A percentile compares a stretch with the other conserved stretches of the same genome.
Conservation (phyloP, 2,113 vertebrate genomes). For the Polypterus bichir region DNA sequence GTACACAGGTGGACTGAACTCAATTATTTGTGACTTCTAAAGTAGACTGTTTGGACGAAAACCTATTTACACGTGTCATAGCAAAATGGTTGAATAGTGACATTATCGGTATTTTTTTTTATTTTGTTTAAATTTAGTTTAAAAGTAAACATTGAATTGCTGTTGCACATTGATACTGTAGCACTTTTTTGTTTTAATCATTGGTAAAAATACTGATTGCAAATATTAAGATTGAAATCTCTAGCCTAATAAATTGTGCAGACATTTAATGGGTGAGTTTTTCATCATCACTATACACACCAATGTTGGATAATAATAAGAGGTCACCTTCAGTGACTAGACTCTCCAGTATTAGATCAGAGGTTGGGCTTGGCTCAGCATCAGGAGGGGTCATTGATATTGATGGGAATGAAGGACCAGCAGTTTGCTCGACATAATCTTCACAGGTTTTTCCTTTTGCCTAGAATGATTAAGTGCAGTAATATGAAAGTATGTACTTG, state of each 20-base stretch:
- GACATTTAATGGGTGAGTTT: not conserved
- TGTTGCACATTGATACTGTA: not conserved
- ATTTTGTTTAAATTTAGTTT: too few relatives aligned
- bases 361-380: slow-evolving; percentile 34
- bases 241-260: not conserved
- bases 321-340: slow-evolving; percentile 68
- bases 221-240: slow-evolving; percentile 5
- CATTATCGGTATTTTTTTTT: too few relatives aligned
- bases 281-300: too few relatives aligned
- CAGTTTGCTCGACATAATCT: slow-evolving; percentile 47
- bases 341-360: slow-evolving; percentile 35
- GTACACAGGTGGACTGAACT: too few relatives aligned
- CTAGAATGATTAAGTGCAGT: slow-evolving; percentile 22
- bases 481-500: not conserved
- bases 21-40: too few relatives aligned
- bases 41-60: too few relatives aligned
- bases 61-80: too few relatives aligned
- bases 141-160: not conserved
- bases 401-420: slow-evolving; percentile 36
- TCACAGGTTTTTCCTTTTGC: slow-evolving; percentile 58
- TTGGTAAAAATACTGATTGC: slow-evolving; percentile 3
- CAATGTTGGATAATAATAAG: too few relatives aligned
- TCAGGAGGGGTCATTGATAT: slow-evolving; percentile 32
- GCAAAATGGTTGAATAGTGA: too few relatives aligned
- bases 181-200: too few relatives aligned